Percentiles rank a stretch among this genome's conserved stretches.
These are phyloP conservation scores for Phacellophora camtschatica DNA, from an alignment of 30 jellyfish, hydroid and myxozoan species.

Conservation along the genomic window DNA sequence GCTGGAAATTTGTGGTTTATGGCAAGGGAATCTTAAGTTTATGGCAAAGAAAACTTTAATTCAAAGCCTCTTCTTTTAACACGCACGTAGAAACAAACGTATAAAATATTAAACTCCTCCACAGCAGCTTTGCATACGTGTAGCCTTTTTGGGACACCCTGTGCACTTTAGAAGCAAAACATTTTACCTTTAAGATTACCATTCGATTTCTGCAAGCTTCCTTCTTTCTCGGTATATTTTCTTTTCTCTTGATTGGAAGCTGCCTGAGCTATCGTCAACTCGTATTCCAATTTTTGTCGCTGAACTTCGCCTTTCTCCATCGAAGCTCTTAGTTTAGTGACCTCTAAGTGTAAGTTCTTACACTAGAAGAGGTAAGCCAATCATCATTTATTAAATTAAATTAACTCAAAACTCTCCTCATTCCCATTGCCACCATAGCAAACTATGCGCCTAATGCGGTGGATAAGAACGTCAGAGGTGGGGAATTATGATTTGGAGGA, in stretches of 20 bases:
- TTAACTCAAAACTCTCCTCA: no score
- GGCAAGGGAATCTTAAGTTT: no score
- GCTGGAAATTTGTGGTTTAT: no score
- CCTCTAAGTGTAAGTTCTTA: constrained; percentile 62
- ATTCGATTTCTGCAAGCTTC: constrained; percentile 21
- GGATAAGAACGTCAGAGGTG: no score
- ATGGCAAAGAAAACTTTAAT: neutral
- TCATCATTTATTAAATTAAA: no score
- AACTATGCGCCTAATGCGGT: no score
- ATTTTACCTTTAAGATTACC: constrained; percentile 60
- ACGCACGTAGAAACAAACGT: neutral
- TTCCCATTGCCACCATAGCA: no score
- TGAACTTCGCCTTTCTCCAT: constrained; percentile 82
- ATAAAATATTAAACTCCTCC: neutral
- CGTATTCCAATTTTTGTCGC: constrained; percentile 83
- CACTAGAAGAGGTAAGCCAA: no score
- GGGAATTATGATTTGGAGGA: no score
- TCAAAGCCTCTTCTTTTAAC: neutral
- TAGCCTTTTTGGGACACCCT: neutral
- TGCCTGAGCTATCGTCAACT: constrained; percentile 60
- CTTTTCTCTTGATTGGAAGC: constrained; percentile 61
- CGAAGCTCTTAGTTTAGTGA: constrained; percentile 64
- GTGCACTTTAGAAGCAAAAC: neutral
- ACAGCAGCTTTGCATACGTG: neutral
- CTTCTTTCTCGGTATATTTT: constrained; percentile 45